phyloP scores from a whole-genome alignment of 2,888 invertebrate species.

The Stenchaetothrips biformis region DNA sequence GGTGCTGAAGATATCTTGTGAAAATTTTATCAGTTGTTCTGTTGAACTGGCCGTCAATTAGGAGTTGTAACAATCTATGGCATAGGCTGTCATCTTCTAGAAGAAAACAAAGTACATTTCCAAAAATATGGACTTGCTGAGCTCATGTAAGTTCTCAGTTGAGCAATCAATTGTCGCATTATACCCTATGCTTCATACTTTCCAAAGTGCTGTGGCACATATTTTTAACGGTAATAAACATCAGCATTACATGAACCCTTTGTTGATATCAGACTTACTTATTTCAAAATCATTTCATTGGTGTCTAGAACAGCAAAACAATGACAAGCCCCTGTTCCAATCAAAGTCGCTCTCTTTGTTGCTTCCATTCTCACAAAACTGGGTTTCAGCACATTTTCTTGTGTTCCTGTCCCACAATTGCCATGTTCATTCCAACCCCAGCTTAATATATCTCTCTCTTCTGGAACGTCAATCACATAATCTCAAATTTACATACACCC shows the following conservation, averaged over 20 bases:
- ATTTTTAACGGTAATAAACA: conserved; percentile 18
- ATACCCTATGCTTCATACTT: no score
- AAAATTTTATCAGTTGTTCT: no score
- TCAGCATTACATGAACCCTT: neutral
- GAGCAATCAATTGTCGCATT: no score
- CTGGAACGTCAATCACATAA: conserved; percentile 43
- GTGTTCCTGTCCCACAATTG: conserved; percentile 67
- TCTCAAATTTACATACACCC: conserved; percentile 24
- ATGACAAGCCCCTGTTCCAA: conserved; percentile 52
- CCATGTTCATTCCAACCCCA: conserved; percentile 94
- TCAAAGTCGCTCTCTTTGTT: conserved; percentile 37
- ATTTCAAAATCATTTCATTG: conserved; percentile 6
- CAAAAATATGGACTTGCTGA: no score
- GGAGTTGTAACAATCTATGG: no score
- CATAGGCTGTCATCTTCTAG: no score
- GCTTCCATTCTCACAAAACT: conserved; percentile 43
- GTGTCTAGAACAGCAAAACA: conserved; percentile 49
- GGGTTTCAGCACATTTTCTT: conserved; percentile 48
- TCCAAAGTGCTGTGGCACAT: neutral
- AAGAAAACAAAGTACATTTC: no score
- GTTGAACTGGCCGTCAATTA: no score
- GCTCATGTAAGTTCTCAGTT: no score
- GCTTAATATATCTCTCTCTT: conserved; percentile 60
- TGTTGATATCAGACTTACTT: neutral
- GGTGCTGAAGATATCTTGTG: no score